Evolutionary conservation across 2,888 invertebrate genomes (phyloP).

Genomic region (Omphaloscelis lunosa): DNA sequence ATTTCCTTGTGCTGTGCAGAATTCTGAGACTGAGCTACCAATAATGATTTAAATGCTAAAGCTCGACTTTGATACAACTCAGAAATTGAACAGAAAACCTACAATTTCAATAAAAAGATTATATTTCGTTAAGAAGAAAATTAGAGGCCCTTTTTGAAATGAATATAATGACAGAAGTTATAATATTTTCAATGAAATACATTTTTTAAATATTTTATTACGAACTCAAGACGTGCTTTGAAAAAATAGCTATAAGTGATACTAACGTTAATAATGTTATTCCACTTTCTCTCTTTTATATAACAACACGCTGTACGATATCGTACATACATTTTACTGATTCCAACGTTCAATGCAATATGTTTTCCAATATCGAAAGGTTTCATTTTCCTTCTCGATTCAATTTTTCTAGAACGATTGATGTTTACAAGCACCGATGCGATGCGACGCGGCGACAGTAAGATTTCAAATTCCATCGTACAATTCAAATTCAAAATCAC

Average conservation of each 20-base stretch:
- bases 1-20: no score
- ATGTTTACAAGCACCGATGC: conserved; percentile 23
- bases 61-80: neutral
- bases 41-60: neutral
- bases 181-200: neutral
- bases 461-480: neutral
- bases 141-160: neutral
- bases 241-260: neutral
- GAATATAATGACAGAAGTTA: neutral
- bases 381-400: conserved; percentile 37
- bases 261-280: neutral
- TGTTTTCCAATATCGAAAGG: conserved; percentile 35
- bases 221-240: neutral
- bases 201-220: no score
- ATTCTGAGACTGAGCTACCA: neutral
- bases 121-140: neutral
- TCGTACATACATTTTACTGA: conserved; percentile 7
- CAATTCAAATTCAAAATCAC: no score
- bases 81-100: neutral
- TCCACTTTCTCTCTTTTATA: neutral
- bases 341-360: conserved; percentile 44
- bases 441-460: neutral
- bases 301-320: neutral
- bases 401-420: conserved; percentile 44
- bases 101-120: neutral